Conservation (phyloP, 92 coral and sea anemone genomes). For the Palythoa heliodiscus region DNA sequence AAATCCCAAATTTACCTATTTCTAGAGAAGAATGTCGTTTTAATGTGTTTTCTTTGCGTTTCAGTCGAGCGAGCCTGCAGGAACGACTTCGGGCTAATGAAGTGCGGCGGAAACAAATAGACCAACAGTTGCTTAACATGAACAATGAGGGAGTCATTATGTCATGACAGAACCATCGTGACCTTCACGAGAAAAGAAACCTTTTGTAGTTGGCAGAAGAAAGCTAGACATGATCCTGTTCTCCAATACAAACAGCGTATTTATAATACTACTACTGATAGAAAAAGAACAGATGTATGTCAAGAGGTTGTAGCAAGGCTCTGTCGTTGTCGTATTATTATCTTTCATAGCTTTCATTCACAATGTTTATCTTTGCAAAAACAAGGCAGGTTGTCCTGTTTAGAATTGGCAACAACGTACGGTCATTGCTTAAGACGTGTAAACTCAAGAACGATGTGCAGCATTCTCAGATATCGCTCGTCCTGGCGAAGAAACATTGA, state of each 20-base stretch:
- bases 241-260: neutral
- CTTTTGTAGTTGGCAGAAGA: neutral
- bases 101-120: constrained; percentile 78
- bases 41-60: neutral
- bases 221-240: neutral
- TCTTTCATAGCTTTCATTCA: neutral
- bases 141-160: constrained; percentile 45
- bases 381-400: no score
- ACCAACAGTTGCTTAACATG: constrained; percentile 79
- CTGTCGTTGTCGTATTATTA: neutral
- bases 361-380: neutral
- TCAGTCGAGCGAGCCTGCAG: constrained; percentile 88
- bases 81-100: constrained; percentile 82
- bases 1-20: no score
- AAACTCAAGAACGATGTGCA: neutral
- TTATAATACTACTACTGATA: no score
- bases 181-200: neutral
- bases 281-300: no score
- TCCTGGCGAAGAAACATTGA: no score
- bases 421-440: neutral
- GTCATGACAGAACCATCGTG: constrained; percentile 15
- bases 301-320: no score
- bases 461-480: no score
- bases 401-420: no score
- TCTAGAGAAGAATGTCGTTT: neutral